Evolutionary conservation across 2,888 invertebrate species (phyloP).

Genomic region (Conops quadrifasciatus): DNA sequence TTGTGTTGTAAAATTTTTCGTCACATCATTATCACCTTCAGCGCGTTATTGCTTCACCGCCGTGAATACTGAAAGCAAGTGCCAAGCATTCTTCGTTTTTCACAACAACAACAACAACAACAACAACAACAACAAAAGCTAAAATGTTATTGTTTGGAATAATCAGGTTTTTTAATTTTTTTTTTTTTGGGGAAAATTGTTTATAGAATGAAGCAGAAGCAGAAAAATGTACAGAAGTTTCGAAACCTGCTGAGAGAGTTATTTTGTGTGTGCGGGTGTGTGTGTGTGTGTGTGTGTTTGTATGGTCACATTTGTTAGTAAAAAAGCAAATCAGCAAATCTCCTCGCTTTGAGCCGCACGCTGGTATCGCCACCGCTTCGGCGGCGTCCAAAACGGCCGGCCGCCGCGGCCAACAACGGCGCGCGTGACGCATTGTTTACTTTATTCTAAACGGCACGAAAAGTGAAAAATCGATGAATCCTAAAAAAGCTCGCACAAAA

Average conservation of each 20-base stretch:
- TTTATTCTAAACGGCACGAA: slow-evolving; percentile 6
- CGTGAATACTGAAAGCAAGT: background rate
- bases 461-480: slow-evolving; percentile 34
- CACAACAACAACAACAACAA: slow-evolving; percentile 1
- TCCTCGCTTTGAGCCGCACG: background rate
- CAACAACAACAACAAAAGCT: too few relatives aligned
- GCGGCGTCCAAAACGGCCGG: background rate
- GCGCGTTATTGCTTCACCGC: too few relatives aligned
- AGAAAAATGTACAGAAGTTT: slow-evolving; percentile 33
- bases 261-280: background rate
- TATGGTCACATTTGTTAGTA: slow-evolving; percentile 32
- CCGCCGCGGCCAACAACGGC: background rate
- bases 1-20: slow-evolving; percentile 10
- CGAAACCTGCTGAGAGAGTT: slow-evolving; percentile 1
- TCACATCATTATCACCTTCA: slow-evolving; percentile 32
- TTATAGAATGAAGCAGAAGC: slow-evolving; percentile 42
- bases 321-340: slow-evolving; percentile 32
- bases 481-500: slow-evolving; percentile 1
- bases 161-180: slow-evolving; percentile 25
- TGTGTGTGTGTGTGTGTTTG: slow-evolving; percentile 22
- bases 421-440: slow-evolving; percentile 37
- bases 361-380: background rate
- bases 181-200: slow-evolving; percentile 41
- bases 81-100: background rate
- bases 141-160: too few relatives aligned